These are phyloP conservation scores for Tachuris rubrigastra DNA, from an alignment of 2,113 vertebrate species.

Conservation along the genomic window DNA sequence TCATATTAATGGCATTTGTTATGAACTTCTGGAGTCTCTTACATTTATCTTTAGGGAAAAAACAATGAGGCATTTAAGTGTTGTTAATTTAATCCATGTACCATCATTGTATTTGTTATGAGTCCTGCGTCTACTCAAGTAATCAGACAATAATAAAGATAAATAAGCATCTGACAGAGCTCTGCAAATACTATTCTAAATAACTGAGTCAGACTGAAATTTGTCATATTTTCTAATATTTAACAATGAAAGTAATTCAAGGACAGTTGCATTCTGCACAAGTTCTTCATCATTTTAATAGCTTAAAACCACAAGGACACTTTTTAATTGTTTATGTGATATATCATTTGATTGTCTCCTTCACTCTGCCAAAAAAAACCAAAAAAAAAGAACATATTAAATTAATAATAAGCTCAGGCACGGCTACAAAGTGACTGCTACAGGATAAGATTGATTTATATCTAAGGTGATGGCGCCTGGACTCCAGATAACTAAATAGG, in stretches of 20 bases:
- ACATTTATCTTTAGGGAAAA: slow-evolving; percentile 25
- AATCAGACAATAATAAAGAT: slow-evolving; percentile 68
- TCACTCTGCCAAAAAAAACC: slow-evolving; percentile 26
- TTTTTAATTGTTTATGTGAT: slow-evolving; percentile 76
- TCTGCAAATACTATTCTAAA: slow-evolving; percentile 46
- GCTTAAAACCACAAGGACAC: slow-evolving; percentile 19
- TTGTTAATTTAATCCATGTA: slow-evolving; percentile 43
- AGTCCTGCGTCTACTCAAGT: neutral
- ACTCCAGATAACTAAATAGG: slow-evolving; percentile 52
- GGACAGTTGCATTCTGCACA: slow-evolving; percentile 40
- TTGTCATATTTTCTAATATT: slow-evolving; percentile 57
- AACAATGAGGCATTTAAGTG: neutral
- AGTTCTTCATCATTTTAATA: slow-evolving; percentile 54
- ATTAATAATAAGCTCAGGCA: slow-evolving; percentile 67
- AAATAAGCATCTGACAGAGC: slow-evolving; percentile 40
- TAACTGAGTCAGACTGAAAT: slow-evolving; percentile 43
- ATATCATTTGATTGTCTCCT: slow-evolving; percentile 54
- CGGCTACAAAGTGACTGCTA: slow-evolving; percentile 19
- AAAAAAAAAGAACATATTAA: slow-evolving; percentile 37
- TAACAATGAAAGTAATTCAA: slow-evolving; percentile 64
- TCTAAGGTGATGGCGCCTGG: neutral
- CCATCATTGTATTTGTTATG: slow-evolving; percentile 42
- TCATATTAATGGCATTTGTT: neutral
- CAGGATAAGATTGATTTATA: slow-evolving; percentile 66
- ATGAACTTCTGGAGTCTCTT: neutral